Percentiles rank a stretch among this genome's conserved stretches.
Conservation (phyloP, 2,888 invertebrate species). For the Linnaemya tessellans region DNA sequence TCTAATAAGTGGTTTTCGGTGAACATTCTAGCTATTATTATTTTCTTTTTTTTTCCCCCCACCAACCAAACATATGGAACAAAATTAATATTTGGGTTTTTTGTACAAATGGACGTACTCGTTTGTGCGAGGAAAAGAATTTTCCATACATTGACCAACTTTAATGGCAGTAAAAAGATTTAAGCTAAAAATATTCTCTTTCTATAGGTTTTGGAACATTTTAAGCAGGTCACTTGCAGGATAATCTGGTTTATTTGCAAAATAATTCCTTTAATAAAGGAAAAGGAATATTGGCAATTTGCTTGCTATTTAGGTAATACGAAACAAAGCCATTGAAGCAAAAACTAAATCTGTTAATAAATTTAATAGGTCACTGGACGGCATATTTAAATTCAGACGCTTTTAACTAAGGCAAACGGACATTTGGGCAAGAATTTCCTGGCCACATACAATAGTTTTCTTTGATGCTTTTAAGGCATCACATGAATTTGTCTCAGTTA, state of each 20-base stretch:
- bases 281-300: background rate
- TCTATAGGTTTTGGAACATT: conserved; percentile 8
- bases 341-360: background rate
- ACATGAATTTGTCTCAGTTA: too few relatives aligned
- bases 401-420: background rate
- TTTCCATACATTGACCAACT: conserved; percentile 11
- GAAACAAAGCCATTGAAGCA: background rate
- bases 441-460: background rate
- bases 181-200: background rate
- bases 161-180: conserved; percentile 22
- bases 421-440: background rate
- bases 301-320: background rate
- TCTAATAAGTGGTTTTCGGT: conserved; percentile 52
- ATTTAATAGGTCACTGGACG: background rate
- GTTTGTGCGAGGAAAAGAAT: background rate
- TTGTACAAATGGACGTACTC: background rate
- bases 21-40: conserved; percentile 10
- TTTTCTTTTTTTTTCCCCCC: conserved; percentile 2
- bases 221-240: background rate
- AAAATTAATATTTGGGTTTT: conserved; percentile 57
- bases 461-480: background rate
- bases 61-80: conserved; percentile 31
- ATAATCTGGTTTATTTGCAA: background rate
- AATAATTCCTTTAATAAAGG: background rate
- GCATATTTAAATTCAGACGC: background rate